Evolutionary conservation across 2,797 vertebrate species (phyloP).

Genomic region (Acanthiza pusilla): DNA sequence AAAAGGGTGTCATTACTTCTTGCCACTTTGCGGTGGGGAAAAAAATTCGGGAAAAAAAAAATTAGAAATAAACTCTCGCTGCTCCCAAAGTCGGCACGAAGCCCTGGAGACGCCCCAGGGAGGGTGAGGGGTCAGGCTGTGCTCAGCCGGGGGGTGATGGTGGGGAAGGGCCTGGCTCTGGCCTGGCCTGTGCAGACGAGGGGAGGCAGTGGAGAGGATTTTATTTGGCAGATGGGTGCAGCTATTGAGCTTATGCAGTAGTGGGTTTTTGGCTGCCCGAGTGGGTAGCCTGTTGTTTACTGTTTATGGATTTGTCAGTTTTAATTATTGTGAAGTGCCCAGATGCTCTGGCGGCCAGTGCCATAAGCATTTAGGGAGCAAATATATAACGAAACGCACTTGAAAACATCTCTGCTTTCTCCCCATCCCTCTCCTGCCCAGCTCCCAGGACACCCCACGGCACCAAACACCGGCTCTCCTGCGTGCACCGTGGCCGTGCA

Average conservation of each 20-base stretch:
- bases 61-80: background rate
- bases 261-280: conserved; percentile 66
- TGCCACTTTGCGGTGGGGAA: background rate
- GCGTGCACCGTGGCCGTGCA: rapidly evolving
- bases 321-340: conserved; percentile 71
- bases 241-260: conserved; percentile 60
- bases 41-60: background rate
- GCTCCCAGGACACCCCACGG: rapidly evolving
- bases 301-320: conserved; percentile 71
- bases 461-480: background rate
- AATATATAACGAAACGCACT: conserved; percentile 42
- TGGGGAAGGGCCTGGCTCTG: background rate
- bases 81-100: background rate
- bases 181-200: background rate
- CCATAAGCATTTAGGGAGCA: conserved; percentile 57
- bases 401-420: background rate
- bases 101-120: background rate
- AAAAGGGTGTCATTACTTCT: conserved; percentile 48
- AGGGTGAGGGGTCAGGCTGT: background rate
- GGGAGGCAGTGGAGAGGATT: conserved; percentile 40
- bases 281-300: conserved; percentile 70
- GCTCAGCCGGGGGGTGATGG: background rate
- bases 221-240: conserved; percentile 68
- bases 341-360: conserved; percentile 64
- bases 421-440: background rate